These are phyloP conservation scores for Mesorhabditis belari DNA, from an alignment of 2,888 invertebrate species.

Conservation along the genomic window DNA sequence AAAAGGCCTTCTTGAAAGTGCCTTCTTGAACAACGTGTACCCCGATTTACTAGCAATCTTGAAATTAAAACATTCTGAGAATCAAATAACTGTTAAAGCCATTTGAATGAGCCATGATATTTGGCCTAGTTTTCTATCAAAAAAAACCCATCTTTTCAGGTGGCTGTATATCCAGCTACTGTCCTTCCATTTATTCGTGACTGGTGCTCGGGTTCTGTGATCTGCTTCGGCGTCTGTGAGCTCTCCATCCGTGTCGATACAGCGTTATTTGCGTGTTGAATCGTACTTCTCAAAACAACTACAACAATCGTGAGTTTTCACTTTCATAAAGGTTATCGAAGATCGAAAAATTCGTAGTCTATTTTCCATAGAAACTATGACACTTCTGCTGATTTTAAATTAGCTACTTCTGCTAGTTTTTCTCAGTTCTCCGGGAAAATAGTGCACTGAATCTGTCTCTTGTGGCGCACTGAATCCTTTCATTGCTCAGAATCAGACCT, in stretches of 20 bases:
- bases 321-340: too few relatives aligned
- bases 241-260: slow-evolving; percentile 40
- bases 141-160: neutral
- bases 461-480: too few relatives aligned
- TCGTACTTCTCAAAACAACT: neutral
- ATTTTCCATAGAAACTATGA: neutral
- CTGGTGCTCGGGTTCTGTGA: slow-evolving; percentile 44
- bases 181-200: slow-evolving; percentile 27
- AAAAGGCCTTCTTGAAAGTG: too few relatives aligned
- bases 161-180: neutral
- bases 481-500: too few relatives aligned
- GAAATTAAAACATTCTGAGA: too few relatives aligned
- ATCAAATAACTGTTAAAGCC: too few relatives aligned
- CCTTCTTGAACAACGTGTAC: too few relatives aligned
- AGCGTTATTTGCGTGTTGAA: slow-evolving; percentile 23
- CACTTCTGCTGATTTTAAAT: neutral
- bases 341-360: neutral
- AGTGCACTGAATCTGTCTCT: too few relatives aligned
- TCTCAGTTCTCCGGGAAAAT: too few relatives aligned
- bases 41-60: too few relatives aligned
- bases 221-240: slow-evolving; percentile 49
- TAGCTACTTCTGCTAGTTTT: too few relatives aligned
- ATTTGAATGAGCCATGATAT: too few relatives aligned
- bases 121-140: neutral
- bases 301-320: neutral